Evolutionary conservation across 1,140 invertebrate species (phyloP), one percentile per base, ranked within the genome.

Genomic region (Heliconius congener): DNA sequence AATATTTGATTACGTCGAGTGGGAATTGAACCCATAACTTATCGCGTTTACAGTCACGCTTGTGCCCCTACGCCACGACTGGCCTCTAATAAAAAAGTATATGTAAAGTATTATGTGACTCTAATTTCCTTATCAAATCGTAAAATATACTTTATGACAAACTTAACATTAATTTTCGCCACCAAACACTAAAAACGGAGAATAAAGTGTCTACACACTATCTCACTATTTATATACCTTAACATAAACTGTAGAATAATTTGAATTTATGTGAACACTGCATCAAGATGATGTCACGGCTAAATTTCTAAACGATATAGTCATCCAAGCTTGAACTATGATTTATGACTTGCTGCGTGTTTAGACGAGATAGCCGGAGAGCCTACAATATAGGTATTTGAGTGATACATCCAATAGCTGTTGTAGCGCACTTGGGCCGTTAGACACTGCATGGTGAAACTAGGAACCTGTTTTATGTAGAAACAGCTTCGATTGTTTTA

Each of bases 141-240:
- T 19, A 52, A 52, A 52, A 18, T 52, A 18, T 52, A 6, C 50
- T 52, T 18, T 19, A 52, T 52, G 11, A 42, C 11, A 46, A 46
- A 46, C 0, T 4, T 3, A 46, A 46, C 11, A 46, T 46, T 16
- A 13, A 46, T 46, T 46, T 46, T 16, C 13, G 13, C 13, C 42
- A 46, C 13, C 42, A 46, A 16, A 46, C 18, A 19, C 1, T 19
- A 18, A 19, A 19, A 19, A 52, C 5, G 16, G 50, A 52, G 18
- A 52, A 52, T 8, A 8, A 19, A 52, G 50, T 52, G 50, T 52
- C 50, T 52, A 5, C 5, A 19, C 18, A 52, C 50, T 52, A 52
- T 52, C 18, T 19, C 5, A 8, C 50, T 8, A 82, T 84, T 74
- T 37, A 82, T 82, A 82, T 2, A 60, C 1, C 60, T 66, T 66